phyloP scores from a whole-genome alignment of 23 tunicate genomes.

The Corella eumyota region DNA sequence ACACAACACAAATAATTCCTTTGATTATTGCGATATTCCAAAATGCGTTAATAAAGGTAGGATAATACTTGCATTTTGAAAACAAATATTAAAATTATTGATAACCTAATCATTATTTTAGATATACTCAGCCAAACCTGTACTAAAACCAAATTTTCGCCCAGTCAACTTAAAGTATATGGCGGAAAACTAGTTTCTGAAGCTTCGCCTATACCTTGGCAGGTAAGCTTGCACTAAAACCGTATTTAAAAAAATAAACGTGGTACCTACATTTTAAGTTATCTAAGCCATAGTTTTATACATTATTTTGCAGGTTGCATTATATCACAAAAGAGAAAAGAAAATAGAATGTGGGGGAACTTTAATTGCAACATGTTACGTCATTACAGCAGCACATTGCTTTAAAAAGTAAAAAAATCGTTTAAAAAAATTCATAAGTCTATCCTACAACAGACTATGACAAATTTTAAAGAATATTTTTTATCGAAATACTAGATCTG shows the following conservation, averaged over 20 bases:
- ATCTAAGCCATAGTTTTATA: neutral
- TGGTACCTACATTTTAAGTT: neutral
- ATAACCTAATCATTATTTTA: too few relatives aligned
- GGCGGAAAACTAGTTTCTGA: too few relatives aligned
- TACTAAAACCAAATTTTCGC: too few relatives aligned
- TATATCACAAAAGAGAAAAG: neutral
- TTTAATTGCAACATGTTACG: neutral
- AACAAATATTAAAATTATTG: too few relatives aligned
- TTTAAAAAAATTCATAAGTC: too few relatives aligned
- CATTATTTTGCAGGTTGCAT: conserved; percentile 4
- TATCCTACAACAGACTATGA: too few relatives aligned
- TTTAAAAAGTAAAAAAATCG: conserved; percentile 12
- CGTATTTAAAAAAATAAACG: neutral
- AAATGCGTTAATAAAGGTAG: neutral
- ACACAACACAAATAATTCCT: neutral
- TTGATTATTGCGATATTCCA: conserved; percentile 2
- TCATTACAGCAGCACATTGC: conserved; percentile 13
- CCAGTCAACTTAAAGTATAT: too few relatives aligned
- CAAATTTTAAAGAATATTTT: too few relatives aligned
- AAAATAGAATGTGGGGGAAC: conserved; percentile 12
- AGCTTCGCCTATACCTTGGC: too few relatives aligned
- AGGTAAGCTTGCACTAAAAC: neutral
- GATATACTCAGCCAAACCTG: too few relatives aligned
- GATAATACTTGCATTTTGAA: neutral
- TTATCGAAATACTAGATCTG: too few relatives aligned